phyloP scores from a whole-genome alignment of 37 sponge, comb jelly and placozoan genomes.

The Aplysina aerophoba region DNA sequence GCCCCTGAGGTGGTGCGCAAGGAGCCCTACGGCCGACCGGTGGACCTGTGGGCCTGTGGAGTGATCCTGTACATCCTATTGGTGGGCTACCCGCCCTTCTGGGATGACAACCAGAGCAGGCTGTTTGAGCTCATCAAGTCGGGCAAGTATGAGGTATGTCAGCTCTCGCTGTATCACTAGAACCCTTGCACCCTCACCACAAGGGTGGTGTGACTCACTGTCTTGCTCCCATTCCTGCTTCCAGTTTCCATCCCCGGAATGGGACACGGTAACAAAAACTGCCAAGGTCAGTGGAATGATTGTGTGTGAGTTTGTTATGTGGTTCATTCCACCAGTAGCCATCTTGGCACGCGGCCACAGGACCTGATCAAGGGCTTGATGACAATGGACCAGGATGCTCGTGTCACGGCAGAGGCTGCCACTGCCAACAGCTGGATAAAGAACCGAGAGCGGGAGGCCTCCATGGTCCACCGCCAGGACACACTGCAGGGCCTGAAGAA shows the following conservation, averaged over 20 bases:
- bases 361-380: constrained; percentile 61
- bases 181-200: not conserved
- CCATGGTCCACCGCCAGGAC: constrained; percentile 68
- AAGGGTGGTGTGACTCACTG: not conserved
- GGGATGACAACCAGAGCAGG: constrained; percentile 89
- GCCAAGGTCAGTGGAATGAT: constrained; percentile 39
- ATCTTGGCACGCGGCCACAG: not conserved
- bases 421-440: constrained; percentile 64
- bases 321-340: not conserved
- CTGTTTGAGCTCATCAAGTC: constrained; percentile 86
- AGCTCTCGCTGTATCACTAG: not conserved
- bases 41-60: constrained; percentile 68
- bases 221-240: not conserved
- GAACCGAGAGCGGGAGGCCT: constrained; percentile 61
- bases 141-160: constrained; percentile 75
- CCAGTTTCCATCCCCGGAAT: constrained; percentile 68
- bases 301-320: not conserved
- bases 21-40: constrained; percentile 84
- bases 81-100: constrained; percentile 97
- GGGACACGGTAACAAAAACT: constrained; percentile 68
- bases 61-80: constrained; percentile 94
- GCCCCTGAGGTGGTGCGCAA: constrained; percentile 91
- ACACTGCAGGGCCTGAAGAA: constrained; percentile 65
- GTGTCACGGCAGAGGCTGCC: constrained; percentile 53
- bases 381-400: constrained; percentile 51